A percentile compares a stretch with the other conserved stretches of the same genome.
phyloP scores from a whole-genome alignment of 64 coral and sea anemone species.

The Actinia tenebrosa region DNA sequence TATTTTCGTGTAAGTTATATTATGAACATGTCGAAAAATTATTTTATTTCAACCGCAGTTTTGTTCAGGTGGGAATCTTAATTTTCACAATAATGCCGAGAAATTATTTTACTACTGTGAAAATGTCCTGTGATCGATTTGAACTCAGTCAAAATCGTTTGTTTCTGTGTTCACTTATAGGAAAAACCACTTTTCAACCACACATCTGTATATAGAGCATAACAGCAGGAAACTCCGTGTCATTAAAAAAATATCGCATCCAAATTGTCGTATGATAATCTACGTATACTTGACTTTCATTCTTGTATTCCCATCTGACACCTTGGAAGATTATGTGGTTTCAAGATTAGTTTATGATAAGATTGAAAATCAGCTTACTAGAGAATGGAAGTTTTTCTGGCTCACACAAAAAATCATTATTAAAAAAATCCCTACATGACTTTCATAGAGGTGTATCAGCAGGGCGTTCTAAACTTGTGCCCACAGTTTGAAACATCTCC shows the following conservation, averaged over 20 bases:
- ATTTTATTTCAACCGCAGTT: not conserved
- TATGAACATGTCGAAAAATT: not conserved
- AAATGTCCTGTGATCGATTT: not conserved
- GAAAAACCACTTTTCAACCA: constrained; percentile 8
- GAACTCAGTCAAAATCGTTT: not conserved
- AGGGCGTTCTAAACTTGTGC: not conserved
- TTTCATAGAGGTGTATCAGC: not conserved
- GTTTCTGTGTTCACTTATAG: not conserved
- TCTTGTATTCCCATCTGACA: constrained; percentile 4
- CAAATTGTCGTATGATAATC: constrained; percentile 2
- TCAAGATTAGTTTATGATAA: not conserved
- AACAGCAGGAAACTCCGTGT: not conserved
- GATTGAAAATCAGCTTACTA: not conserved
- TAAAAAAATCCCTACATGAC: not conserved
- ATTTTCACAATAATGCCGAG: not conserved
- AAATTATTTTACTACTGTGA: not conserved
- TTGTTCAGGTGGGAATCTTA: not conserved
- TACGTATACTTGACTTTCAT: constrained; percentile 2
- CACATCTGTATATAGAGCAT: constrained; percentile 1
- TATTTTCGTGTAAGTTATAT: not conserved
- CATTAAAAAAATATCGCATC: constrained; percentile 10
- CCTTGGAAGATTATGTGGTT: not conserved
- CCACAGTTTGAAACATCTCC: not conserved
- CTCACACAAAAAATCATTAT: not conserved
- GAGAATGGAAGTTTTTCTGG: not conserved